Conservation (phyloP, 35 echinoderm and acorn worm genomes). For the Ophioderma brevispina region DNA sequence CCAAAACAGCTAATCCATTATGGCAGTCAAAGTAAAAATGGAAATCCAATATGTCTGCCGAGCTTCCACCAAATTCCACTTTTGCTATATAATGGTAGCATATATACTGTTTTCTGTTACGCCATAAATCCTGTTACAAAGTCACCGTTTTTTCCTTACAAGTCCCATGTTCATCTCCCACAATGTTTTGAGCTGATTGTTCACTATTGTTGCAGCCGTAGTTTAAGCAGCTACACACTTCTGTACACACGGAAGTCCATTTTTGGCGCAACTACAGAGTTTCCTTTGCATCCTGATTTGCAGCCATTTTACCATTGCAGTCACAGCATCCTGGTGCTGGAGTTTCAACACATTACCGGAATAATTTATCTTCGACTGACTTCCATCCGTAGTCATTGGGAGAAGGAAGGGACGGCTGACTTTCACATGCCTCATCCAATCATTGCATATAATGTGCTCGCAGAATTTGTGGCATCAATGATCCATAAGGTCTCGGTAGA, state of each 20-base stretch:
- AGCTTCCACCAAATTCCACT: too few relatives aligned
- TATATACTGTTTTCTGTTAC: too few relatives aligned
- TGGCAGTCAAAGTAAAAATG: too few relatives aligned
- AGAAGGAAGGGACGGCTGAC: conserved; percentile 2
- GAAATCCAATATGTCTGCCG: too few relatives aligned
- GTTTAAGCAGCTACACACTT: background rate
- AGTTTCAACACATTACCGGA: too few relatives aligned
- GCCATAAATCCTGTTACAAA: too few relatives aligned
- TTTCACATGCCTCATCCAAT: conserved; percentile 3
- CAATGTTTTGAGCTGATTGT: too few relatives aligned
- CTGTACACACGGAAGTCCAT: conserved; percentile 20
- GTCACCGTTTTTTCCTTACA: too few relatives aligned
- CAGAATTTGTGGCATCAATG: background rate
- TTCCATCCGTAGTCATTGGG: conserved; percentile 17
- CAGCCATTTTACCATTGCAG: background rate
- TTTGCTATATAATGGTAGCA: too few relatives aligned
- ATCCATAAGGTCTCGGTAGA: background rate
- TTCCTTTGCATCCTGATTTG: conserved; percentile 4
- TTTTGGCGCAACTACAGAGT: background rate
- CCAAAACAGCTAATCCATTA: too few relatives aligned
- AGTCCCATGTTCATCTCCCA: too few relatives aligned
- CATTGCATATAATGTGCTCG: background rate
- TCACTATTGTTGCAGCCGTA: too few relatives aligned
- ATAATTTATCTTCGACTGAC: background rate
- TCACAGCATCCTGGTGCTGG: background rate